Evolutionary conservation across 2,888 invertebrate species (phyloP), one percentile per base, ranked within the genome.

Genomic region (Ectemnius lituratus): DNA sequence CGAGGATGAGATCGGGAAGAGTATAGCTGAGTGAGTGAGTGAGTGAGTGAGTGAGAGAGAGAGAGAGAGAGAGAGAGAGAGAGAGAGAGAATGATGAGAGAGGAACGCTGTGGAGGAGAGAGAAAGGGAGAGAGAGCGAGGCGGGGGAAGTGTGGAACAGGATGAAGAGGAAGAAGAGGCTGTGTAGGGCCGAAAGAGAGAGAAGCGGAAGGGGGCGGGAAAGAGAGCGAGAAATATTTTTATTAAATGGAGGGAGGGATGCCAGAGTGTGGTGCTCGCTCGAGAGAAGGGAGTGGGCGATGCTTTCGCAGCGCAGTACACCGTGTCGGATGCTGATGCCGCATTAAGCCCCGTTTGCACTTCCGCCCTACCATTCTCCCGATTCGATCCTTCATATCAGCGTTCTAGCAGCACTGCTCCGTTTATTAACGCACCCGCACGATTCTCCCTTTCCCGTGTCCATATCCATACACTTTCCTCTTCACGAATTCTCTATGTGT

Each of bases 331-430:
- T 76, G 76, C 73, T 74, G 76, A 83, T 76, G 78, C 75, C 65
- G 74, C 74, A 78, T 79, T 73, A 81, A 80, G 76, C 72, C 80
- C 75, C 74, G 78, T 84, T 83, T 83, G 77, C 79, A 78, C 76
- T 82, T 82, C 73, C 77, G 78, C 75, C 69, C 75, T 80, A 65
- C 74, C 73, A 75, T 78, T 75, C 67, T 58, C 67, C 28, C n/a
- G 60, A 47, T 76, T 77, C 77, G 68, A 77, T 72, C 72, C 72
- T 72, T 62, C 46, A 27, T 65, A 58, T 18, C 28, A 49, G 56
- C 63, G 60, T 63, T 63, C 60, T 14, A 49, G 52, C 16, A 23
- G 8, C 28, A 14, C 16, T 5, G 14, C 45, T 52, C 49, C 70
- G 45, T 18, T 70, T 60, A 45, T 63, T 67, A 63, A 49, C 57